Evolutionary conservation across 2,888 invertebrate genomes (phyloP).

Genomic region (Euplexia lucipara): DNA sequence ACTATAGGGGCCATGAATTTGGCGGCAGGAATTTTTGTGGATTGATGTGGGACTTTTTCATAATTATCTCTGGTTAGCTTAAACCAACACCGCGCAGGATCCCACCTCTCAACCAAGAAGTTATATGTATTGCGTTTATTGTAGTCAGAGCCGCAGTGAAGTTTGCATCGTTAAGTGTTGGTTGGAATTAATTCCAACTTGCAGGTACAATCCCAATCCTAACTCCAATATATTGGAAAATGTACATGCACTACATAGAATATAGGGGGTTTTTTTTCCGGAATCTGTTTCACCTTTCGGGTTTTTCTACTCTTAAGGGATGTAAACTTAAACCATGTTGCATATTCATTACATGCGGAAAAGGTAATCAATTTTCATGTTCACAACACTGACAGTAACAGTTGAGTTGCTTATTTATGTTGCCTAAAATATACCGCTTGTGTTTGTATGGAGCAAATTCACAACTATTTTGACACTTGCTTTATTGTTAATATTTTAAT

Average conservation of each 20-base stretch:
- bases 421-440: neutral
- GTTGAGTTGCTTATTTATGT: constrained; percentile 1
- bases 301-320: constrained; percentile 17
- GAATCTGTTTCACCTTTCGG: constrained; percentile 2
- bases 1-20: constrained; percentile 7
- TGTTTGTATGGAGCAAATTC: constrained; percentile 9
- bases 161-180: neutral
- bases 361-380: neutral
- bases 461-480: constrained; percentile 7
- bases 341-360: constrained; percentile 5
- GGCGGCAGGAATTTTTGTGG: no score
- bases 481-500: constrained; percentile 22
- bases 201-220: neutral
- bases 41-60: no score
- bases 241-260: no score
- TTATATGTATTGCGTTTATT: no score
- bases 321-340: neutral
- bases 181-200: neutral
- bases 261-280: no score
- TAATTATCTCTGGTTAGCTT: no score
- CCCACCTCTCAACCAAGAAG: no score
- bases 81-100: no score
- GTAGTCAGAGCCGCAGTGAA: no score
- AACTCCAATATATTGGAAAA: neutral
- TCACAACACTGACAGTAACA: constrained; percentile 13